Conservation (phyloP, 2,113 vertebrate species). For the Indri indri region DNA sequence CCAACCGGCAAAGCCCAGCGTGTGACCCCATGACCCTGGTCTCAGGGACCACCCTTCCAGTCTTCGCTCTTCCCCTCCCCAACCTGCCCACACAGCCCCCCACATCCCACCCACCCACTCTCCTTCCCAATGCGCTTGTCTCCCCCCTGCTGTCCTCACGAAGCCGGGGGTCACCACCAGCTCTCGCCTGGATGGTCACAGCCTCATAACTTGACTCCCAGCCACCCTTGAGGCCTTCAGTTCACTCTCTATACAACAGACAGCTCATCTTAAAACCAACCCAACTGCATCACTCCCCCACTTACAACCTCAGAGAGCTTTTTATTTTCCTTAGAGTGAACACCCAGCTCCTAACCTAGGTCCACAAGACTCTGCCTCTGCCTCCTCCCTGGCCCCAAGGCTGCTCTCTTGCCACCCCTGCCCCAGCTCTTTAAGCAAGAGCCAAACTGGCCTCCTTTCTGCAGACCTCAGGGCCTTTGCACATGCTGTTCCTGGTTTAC, state of each 20-base stretch:
- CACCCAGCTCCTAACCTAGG: neutral
- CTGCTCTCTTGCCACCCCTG: accelerated
- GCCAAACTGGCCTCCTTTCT: neutral
- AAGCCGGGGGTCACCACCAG: neutral
- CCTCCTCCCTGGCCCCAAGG: neutral
- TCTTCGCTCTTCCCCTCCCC: neutral
- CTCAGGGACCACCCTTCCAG: neutral
- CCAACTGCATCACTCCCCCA: accelerated
- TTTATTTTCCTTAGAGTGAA: accelerated
- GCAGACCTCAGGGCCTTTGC: neutral
- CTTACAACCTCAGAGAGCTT: neutral
- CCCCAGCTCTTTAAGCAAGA: too few species aligned
- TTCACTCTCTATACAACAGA: accelerated
- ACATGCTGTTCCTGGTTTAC: neutral
- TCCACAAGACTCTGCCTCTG: accelerated
- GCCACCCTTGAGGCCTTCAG: too few species aligned
- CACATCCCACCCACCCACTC: accelerated
- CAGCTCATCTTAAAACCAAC: neutral
- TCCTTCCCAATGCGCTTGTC: accelerated
- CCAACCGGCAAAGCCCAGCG: accelerated
- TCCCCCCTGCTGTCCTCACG: too few species aligned
- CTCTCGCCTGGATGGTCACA: accelerated
- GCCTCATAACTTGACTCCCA: neutral
- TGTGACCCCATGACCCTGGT: accelerated
- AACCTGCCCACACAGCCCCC: neutral